phyloP scores from a whole-genome alignment of 2,888 invertebrate genomes.

The Malthinus seriepunctatus region DNA sequence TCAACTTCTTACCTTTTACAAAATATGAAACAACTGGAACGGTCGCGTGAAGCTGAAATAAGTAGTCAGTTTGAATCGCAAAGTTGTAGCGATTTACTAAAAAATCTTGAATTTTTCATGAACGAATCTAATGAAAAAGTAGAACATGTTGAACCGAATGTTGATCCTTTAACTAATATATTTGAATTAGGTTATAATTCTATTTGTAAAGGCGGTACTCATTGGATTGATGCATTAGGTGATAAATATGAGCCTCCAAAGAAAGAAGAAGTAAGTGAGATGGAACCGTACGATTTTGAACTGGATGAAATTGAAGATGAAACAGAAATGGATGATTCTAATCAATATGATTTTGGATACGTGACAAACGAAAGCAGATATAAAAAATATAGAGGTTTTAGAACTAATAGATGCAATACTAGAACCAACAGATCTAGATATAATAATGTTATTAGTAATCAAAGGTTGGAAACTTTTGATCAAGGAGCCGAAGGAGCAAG shows the following conservation, averaged over 20 bases:
- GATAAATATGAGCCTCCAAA: conserved; percentile 5
- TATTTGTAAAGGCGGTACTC: not conserved
- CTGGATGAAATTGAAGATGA: conserved; percentile 1
- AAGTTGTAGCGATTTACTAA: not conserved
- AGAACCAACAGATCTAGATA: too few relatives aligned
- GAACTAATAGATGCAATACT: not conserved
- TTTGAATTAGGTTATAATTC: conserved; percentile 7
- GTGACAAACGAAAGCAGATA: not conserved
- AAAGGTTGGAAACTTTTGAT: too few relatives aligned
- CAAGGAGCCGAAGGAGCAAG: too few relatives aligned
- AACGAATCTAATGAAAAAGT: not conserved
- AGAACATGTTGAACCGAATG: not conserved
- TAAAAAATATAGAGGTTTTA: not conserved
- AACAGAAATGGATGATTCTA: not conserved
- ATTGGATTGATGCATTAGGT: conserved; percentile 8
- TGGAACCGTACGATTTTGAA: not conserved
- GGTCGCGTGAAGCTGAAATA: conserved; percentile 28
- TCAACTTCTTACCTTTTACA: conserved; percentile 1
- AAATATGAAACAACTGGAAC: conserved; percentile 17
- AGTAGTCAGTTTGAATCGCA: conserved; percentile 31
- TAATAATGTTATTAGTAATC: too few relatives aligned
- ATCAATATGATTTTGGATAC: not conserved
- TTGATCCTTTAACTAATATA: not conserved
- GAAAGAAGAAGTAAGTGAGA: conserved; percentile 7
- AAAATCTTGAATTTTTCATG: not conserved